Evolutionary conservation across 2,113 vertebrate genomes (phyloP), one percentile per base, ranked within the genome.

Genomic region (Patagioenas fasciata): DNA sequence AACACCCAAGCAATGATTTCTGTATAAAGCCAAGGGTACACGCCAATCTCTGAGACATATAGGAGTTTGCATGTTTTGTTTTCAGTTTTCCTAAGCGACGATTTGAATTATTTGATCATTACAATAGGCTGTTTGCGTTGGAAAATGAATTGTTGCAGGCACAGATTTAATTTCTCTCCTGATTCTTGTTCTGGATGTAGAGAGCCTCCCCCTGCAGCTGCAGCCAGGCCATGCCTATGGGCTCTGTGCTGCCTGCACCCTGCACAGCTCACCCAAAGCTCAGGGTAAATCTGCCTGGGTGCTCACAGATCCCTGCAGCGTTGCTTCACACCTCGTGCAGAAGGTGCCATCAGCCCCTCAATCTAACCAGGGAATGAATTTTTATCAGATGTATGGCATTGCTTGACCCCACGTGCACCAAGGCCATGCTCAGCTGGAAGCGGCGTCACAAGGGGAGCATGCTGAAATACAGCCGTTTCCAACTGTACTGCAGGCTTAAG

Each of bases 101-200:
- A 87, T 67, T 91, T 92, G 84, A 96, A 86, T 90, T 83, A 90
- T 51, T 70, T 80, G 69, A 50, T 74, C 67, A 28, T 84, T 74
- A 93, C 85, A 94, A 88, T 69, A 75, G 75, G 44, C 82, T 84
- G 6, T 93, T 94, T 92, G 75, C 73, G 28, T 32, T 87, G 66
- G 71, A 81, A 64, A 82, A 85, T 4, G 5, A 67, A 72, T 78
- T 57, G 82, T 91, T 94, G 85, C 32, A 58, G 70, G 47, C 80
- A 65, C 74, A 78, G 88, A 53, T 8, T 23, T 60, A 7, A 26
- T 94, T 69, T 32, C 48, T 91, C 40, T 80, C 62, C 29, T 67
- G 36, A 8, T 26, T 50, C 26, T 82, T 44, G 67, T 64, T 88
- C 58, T 83, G 81, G 62, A 4, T 16, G 20, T n/a, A 36, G 90